Evolutionary conservation across 2,888 invertebrate species (phyloP), one percentile per base, ranked within the genome.

Genomic region (Latrodectus elegans): DNA sequence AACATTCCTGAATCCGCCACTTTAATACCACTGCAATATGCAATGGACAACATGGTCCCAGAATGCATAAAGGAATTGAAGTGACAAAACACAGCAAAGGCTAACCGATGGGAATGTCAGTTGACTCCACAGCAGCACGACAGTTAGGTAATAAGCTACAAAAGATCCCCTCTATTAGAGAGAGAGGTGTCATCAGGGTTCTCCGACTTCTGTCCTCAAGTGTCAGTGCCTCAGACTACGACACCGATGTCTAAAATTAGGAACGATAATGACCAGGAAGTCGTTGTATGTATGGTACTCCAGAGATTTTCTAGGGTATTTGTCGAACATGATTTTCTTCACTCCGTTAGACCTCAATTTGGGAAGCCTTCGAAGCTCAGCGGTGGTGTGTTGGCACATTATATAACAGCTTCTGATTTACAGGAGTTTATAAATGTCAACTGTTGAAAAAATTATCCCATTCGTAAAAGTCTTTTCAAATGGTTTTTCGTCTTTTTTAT

Each of bases 101-200:
- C 65, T 51, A 49, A 55, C 84, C 72, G 84, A 71, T 84, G 84
- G 64, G 65, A 64, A 65, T 84, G 84, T 84, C 84, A 84, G 77
- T 55, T 84, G 77, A 72, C 72, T 84, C 77, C 65, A 84, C 55
- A 72, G 67, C 77, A 77, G 71, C 77, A 73, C 71, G 77, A 84
- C 84, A 84, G 84, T 64, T 67, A 71, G 60, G 76, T 83, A 84
- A 84, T 84, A 84, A 84, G 84, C 77, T 83, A 67, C 76, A 76
- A 71, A 70, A 14, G 49, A 52, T 72, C 52, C 70, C 82, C 65
- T 70, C 60, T 80, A 71, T 80, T 17, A 49, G 70, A 26, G 22
- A 75, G n/a, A 22, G 64, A 75, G 68, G 68, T 70, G 75, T 83
- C 68, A 68, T 83, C 83, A 83, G 70, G 76, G 60, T 55, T 53